Conservation (phyloP, 2,113 vertebrate species). For the Heterotis niloticus region DNA sequence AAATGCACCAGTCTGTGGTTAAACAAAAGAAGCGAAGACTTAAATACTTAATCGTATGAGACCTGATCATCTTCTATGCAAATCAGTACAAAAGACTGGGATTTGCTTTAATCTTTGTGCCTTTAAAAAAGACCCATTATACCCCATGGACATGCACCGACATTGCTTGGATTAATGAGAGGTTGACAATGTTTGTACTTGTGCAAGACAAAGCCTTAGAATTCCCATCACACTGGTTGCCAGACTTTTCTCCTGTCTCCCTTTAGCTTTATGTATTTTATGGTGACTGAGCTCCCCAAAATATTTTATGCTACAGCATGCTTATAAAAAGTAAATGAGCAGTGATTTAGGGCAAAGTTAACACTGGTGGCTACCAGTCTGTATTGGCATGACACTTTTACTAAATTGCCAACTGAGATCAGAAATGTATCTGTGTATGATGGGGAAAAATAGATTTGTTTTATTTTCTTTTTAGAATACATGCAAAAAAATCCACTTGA, state of each 20-base stretch:
- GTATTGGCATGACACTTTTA: neutral
- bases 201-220: conserved; percentile 39
- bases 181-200: conserved; percentile 54
- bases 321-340: neutral
- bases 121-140: conserved; percentile 45
- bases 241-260: neutral
- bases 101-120: conserved; percentile 51
- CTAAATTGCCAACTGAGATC: neutral
- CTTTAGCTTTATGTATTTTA: conserved; percentile 1
- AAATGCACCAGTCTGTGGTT: no score
- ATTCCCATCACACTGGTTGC: conserved; percentile 32
- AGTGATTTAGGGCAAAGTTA: conserved; percentile 3
- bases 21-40: neutral
- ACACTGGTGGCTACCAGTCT: conserved; percentile 11
- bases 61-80: conserved; percentile 50
- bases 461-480: no score
- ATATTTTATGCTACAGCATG: neutral
- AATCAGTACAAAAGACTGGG: conserved; percentile 52
- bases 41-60: conserved; percentile 29
- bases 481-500: no score
- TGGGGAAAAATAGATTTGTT: neutral
- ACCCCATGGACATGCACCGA: conserved; percentile 52
- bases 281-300: neutral
- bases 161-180: conserved; percentile 66
- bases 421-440: neutral